Base-by-base conservation (phyloP, 2,888 invertebrate species). In the Orthosia incerta region DNA sequence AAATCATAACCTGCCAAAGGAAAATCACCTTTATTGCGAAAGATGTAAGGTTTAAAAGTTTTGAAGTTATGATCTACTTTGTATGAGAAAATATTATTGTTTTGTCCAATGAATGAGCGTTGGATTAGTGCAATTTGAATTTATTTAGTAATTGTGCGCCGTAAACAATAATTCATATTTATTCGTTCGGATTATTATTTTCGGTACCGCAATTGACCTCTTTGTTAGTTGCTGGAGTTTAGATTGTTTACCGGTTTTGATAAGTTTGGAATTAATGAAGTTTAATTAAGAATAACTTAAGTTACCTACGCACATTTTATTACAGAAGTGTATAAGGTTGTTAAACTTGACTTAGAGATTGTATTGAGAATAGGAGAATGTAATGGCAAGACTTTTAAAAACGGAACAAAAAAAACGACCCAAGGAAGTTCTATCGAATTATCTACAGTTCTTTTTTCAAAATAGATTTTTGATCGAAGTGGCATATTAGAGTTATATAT, bases 81-180 rank as follows among this genome's bases (percentile, higher is more conserved):
- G 92, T 92, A 93, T 94, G 94, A 92, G 94, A 94, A 94, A 93
- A 92, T 91, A 93, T 90, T 91, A 93, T 93, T 93, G 93, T 94
- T 94, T 93, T 90, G 93, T 92, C 93, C 94, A 92, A 92, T 94
- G 94, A 95, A 94, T 92, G 92, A 91, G 89, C 89, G 87, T 87
- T 92, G 93, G 92, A 94, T 94, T 94, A 94, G 92, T 93, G 92
- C 92, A 94, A 93, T 94, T 95, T 94, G 93, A 95, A 94, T 94
- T 94, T 93, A 91, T 94, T 94, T 92, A 91, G 92, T 92, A 91
- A 93, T 92, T 92, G 90, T 90, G 88, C 84, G 91, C 89, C 89
- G 91, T 93, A 90, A 93, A 92, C 92, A 91, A 93, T 93, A 93
- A 93, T 94, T 93, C 90, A 92, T 92, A 92, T 93, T 92, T 91